Base-by-base conservation (phyloP, 2,888 invertebrate species). In the Augiades crinisus region DNA sequence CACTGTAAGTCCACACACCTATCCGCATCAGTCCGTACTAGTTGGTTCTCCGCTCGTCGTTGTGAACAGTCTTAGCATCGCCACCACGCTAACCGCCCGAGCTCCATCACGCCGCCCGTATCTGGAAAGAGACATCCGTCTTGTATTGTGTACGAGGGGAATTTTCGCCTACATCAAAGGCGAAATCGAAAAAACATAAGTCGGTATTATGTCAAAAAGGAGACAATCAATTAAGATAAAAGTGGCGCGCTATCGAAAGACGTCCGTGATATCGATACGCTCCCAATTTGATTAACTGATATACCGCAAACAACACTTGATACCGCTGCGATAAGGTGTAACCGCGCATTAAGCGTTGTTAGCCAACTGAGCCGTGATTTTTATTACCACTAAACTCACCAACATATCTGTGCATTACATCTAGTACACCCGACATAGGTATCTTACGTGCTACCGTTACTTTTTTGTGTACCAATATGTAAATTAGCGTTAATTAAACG, bases 161-260 rank as follows among this genome's bases (percentile, higher is more conserved):
- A 49, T 57, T 45, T 68, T 57, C 57, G 56, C 62, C n/a, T 58
- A 70, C 75, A 75, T 81, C 78, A 79, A 81, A 81, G 73, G 61
- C 55, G 43, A 53, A 58, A 59, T 56, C 51, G n/a, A 58, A 41
- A 50, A 61, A 54, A 62, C 54, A 68, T 63, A 64, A 70, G 75
- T 68, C 77, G 78, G 72, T 81, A 63, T 77, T 76, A 78, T 78
- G 75, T 78, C 72, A 75, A 81, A 82, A 78, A 77, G 72, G 67
- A 75, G 75, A 85, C 85, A 85, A 87, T 88, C 87, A 84, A 86
- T 87, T 87, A 84, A 83, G 87, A 88, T 86, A 84, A 80, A 78
- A 76, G 71, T 71, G 74, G 72, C 72, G 72, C 68, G 76, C 65
- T 84, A 86, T 86, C 86, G 64, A 70, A 70, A 81, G 72, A 78